These are phyloP conservation scores for Dryadula phaetusa DNA, from an alignment of 2,888 invertebrate genomes.

Conservation along the genomic window DNA sequence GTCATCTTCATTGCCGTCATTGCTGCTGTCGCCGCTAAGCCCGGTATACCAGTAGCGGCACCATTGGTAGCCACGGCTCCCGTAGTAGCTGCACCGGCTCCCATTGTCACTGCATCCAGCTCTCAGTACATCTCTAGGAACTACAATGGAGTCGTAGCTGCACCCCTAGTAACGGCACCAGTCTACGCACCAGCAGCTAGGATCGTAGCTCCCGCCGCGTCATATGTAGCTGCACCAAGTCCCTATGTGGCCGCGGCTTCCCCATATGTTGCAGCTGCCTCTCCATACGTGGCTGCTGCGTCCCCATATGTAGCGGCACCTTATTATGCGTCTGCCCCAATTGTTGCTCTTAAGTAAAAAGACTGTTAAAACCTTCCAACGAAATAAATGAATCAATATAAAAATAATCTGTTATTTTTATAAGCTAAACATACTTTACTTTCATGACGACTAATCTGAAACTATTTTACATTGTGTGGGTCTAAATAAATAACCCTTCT, in stretches of 20 bases:
- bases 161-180: constrained; percentile 65
- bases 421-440: background rate
- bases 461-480: too few relatives aligned
- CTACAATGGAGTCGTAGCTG: constrained; percentile 82
- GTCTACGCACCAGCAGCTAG: constrained; percentile 55
- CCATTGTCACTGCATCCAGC: constrained; percentile 87
- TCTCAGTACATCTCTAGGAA: constrained; percentile 86
- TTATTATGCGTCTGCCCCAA: constrained; percentile 61
- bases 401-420: background rate
- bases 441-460: too few relatives aligned
- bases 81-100: constrained; percentile 72
- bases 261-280: constrained; percentile 59
- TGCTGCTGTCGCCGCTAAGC: constrained; percentile 66
- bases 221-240: constrained; percentile 47
- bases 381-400: constrained; percentile 6
- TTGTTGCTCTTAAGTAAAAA: constrained; percentile 59
- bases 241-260: constrained; percentile 53
- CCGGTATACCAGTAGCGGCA: constrained; percentile 62
- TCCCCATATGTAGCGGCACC: constrained; percentile 54
- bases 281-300: constrained; percentile 56
- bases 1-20: constrained; percentile 66
- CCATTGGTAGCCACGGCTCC: constrained; percentile 59
- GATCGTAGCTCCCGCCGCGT: constrained; percentile 47
- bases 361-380: background rate
- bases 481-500: too few relatives aligned